Base-by-base conservation (phyloP, 1,140 invertebrate species). In the Drosophila willistoni region DNA sequence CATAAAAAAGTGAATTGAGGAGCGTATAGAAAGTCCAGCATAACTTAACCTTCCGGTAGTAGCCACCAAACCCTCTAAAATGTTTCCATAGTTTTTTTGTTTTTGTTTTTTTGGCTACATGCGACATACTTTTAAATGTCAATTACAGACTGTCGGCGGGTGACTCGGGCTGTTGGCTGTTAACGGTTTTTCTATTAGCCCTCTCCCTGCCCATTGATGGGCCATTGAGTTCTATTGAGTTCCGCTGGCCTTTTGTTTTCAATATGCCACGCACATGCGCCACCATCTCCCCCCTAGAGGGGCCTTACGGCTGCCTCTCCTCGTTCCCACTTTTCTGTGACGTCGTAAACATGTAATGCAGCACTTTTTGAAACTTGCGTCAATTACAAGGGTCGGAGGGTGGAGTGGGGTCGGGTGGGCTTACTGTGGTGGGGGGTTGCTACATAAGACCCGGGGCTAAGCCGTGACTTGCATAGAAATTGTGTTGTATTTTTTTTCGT, bases 71-170 rank as follows among this genome's bases (percentile, higher is more conserved):
- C 42, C 2, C 33, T 4, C 56, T 56, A n/a, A 12, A 39, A 59
- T 13, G 47, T 3, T 41, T 3, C 39, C 42, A 39, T 54, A 51
- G 2, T n/a, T 36, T 59, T 54, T 39, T 34, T 12, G 47, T 72
- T 59, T 66, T 41, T 56, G 80, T 55, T 76, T 59, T 59, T 66
- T 41, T 61, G 80, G 41, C 42, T 25, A 77, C 78, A 81, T 86
- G 83, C 83, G 83, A 87, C 83, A 87, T 78, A 87, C 84, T 87
- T 87, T 87, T 87, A 87, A 87, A 87, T 80, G 84, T 84, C 83
- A 87, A 87, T 87, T 87, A 87, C 83, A 25, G 74, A 68, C 71
- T 63, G 33, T 62, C 34, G 83, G 84, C 44, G 17, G 36, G 29
- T 29, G 29, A n/a, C 12, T 4, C 12, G 36, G 44, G 3, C 29